Base-by-base conservation (phyloP, 2,113 vertebrate species). In the Petaurus breviceps region DNA sequence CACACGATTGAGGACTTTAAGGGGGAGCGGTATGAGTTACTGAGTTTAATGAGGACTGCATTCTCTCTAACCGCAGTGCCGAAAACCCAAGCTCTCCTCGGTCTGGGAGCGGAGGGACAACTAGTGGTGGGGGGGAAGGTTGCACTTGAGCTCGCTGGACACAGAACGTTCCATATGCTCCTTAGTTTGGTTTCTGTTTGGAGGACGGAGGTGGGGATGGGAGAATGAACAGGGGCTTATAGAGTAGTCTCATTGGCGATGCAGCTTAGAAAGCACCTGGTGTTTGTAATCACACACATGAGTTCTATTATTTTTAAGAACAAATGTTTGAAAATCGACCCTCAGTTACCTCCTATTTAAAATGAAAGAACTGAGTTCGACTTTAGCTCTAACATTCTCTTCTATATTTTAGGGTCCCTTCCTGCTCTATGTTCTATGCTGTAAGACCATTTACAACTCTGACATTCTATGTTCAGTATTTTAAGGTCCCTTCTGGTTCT, bases 51-150 rank as follows among this genome's bases (percentile, higher is more conserved):
- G 99, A 99, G 98, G 98, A 98, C 98, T 94, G 99, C 99, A 98
- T 98, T 99, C 98, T 98, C 98, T 95, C 97, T 97, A 98, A 99
- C 99, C 99, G 99, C 99, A 99, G 98, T 99, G 99, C 99, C 98
- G 99, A 98, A 98, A 98, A 98, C 96, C 98, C 93, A 94, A 93
- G 96, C 95, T 93, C 90, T 84, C 97, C 91, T n/a, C 68, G 96
- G 95, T 94, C 97, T 98, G 98, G 97, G 98, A 97, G 98, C 97
- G 98, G 98, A 99, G 99, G 99, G 99, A 99, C 98, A 98, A 99
- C 99, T 99, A 99, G 99, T 91, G 99, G 99, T 90, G 96, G 97
- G 96, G 97, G 97, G 91, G 96, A 97, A 97, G 46, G 97, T 98
- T 99, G 98, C 99, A 99, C 50, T 98, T 95, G 51, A 96, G 98